Percentiles rank a stretch among this genome's conserved stretches.
Evolutionary conservation across 2,888 invertebrate genomes (phyloP).

Genomic region (Oligia fasciuncula): DNA sequence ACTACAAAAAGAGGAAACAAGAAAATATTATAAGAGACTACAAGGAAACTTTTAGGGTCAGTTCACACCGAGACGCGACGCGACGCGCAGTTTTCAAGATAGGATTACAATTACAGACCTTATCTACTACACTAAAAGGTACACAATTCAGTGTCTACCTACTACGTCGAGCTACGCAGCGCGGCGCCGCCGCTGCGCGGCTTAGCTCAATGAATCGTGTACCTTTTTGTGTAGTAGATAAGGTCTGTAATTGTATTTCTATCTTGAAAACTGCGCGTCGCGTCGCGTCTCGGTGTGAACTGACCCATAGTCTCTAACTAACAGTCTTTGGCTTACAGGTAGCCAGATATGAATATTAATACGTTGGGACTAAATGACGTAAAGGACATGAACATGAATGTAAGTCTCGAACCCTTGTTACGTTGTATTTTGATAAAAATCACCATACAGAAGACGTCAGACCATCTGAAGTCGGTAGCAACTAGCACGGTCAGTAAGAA

Average conservation of each 20-base stretch:
- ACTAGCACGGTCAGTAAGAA: not conserved
- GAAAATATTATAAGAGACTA: conserved; percentile 4
- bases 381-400: not conserved
- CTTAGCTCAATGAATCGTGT: too few relatives aligned
- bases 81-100: too few relatives aligned
- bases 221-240: too few relatives aligned
- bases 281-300: too few relatives aligned
- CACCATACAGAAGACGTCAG: conserved; percentile 1
- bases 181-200: too few relatives aligned
- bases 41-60: conserved; percentile 4
- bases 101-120: too few relatives aligned
- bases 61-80: too few relatives aligned
- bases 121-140: too few relatives aligned
- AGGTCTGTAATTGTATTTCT: too few relatives aligned
- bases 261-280: too few relatives aligned
- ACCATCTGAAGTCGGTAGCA: conserved; percentile 1
- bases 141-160: too few relatives aligned
- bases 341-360: not conserved
- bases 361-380: conserved; percentile 1
- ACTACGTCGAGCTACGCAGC: too few relatives aligned
- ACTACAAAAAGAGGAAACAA: not conserved
- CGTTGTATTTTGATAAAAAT: not conserved
- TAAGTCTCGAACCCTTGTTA: not conserved
- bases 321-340: conserved; percentile 4
- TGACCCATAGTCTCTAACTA: not conserved